Percentiles rank a stretch among this genome's conserved stretches.
Conservation (phyloP, 2,888 invertebrate species). For the Agonum fuliginosum region DNA sequence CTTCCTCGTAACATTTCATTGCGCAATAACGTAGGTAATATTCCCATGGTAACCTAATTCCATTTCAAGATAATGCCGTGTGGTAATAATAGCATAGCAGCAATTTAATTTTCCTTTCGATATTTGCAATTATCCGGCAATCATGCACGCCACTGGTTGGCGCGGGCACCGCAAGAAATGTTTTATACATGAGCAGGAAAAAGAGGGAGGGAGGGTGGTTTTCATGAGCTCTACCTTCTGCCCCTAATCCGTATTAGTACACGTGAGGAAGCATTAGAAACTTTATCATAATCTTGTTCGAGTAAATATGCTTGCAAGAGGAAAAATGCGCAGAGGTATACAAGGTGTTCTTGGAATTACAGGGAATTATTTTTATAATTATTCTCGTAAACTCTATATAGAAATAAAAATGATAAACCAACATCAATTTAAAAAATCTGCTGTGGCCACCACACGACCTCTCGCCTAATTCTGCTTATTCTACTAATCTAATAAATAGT, state of each 20-base stretch:
- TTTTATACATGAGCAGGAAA: too few relatives aligned
- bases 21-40: slow-evolving; percentile 3
- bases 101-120: slow-evolving; percentile 15
- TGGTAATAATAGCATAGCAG: not conserved
- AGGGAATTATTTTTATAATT: too few relatives aligned
- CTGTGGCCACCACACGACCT: too few relatives aligned
- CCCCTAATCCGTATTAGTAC: not conserved
- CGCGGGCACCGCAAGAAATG: too few relatives aligned
- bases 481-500: too few relatives aligned
- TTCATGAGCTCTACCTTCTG: too few relatives aligned
- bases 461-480: too few relatives aligned
- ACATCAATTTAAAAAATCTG: too few relatives aligned
- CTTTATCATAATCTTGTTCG: not conserved
- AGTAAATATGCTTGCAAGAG: not conserved
- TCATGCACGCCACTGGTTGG: not conserved
- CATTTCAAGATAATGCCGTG: slow-evolving; percentile 10
- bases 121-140: not conserved
- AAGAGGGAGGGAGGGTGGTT: too few relatives aligned
- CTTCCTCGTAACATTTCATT: not conserved
- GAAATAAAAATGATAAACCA: too few relatives aligned
- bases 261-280: not conserved
- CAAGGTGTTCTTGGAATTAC: not conserved
- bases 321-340: not conserved
- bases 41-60: not conserved
- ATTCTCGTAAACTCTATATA: too few relatives aligned